phyloP scores from a whole-genome alignment of 1,140 invertebrate genomes.

The Protaetia brevitarsis region DNA sequence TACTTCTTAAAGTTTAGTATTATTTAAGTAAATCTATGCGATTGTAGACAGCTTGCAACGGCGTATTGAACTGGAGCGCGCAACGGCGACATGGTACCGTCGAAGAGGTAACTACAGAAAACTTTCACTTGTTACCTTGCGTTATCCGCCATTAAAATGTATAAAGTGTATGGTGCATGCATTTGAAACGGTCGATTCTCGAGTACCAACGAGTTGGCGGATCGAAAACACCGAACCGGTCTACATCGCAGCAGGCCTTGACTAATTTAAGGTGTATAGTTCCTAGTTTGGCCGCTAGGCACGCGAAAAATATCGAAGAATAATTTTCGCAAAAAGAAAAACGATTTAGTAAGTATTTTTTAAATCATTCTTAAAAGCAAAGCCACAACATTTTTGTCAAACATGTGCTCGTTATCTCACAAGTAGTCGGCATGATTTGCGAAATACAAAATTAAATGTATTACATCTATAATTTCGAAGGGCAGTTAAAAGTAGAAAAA shows the following conservation, averaged over 20 bases:
- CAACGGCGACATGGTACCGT: not conserved
- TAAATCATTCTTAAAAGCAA: too few relatives aligned
- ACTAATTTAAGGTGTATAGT: constrained; percentile 2
- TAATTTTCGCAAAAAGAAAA: too few relatives aligned
- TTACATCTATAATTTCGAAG: too few relatives aligned
- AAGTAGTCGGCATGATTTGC: too few relatives aligned
- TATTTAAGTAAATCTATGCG: not conserved
- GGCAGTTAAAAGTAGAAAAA: too few relatives aligned
- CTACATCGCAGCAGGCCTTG: not conserved
- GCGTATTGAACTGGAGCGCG: not conserved
- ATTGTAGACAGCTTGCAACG: not conserved
- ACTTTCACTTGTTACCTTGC: constrained; percentile 23
- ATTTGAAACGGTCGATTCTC: not conserved
- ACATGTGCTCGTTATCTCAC: too few relatives aligned
- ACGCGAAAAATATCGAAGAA: not conserved
- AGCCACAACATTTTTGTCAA: too few relatives aligned
- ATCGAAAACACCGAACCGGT: constrained; percentile 1
- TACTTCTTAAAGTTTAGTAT: too few relatives aligned
- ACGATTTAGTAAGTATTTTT: too few relatives aligned
- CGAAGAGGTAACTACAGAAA: constrained; percentile 8
- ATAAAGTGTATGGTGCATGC: not conserved
- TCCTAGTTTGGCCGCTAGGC: not conserved
- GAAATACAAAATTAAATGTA: too few relatives aligned
- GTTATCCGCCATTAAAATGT: constrained; percentile 9
- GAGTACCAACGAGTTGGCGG: not conserved